phyloP scores from a whole-genome alignment of 23 tunicate species.

The Diplosoma virens region DNA sequence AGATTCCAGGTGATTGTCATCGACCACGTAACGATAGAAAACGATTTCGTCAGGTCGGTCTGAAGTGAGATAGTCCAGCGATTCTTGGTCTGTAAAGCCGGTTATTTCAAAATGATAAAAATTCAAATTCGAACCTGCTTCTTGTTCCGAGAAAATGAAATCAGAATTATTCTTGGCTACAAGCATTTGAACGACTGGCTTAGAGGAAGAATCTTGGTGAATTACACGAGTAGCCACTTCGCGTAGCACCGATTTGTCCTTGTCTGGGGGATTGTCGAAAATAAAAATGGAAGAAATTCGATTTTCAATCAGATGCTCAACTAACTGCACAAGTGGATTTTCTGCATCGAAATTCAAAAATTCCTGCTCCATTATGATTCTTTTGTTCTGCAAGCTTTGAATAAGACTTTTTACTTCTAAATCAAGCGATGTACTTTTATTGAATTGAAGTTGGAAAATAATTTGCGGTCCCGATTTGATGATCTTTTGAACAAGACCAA shows the following conservation, averaged over 20 bases:
- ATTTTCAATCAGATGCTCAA: no score
- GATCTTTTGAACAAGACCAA: neutral
- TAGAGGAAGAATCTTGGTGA: neutral
- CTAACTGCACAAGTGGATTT: no score
- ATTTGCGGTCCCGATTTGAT: neutral
- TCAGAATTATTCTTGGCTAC: neutral
- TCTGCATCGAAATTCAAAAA: constrained; percentile 15
- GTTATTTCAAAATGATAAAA: neutral
- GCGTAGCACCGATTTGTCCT: neutral
- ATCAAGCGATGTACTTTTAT: neutral
- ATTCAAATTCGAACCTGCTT: neutral
- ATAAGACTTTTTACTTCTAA: neutral
- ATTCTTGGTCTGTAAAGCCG: neutral
- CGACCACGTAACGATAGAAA: neutral
- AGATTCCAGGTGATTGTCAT: neutral
- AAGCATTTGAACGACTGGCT: neutral
- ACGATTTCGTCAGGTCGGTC: neutral
- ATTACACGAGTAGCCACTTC: neutral
- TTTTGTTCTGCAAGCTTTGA: no score
- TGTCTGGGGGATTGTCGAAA: neutral
- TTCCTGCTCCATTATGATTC: neutral
- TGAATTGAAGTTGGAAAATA: neutral
- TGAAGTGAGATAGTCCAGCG: neutral
- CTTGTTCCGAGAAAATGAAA: neutral
- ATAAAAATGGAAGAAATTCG: no score